Base-by-base conservation (phyloP, 2,113 vertebrate species). In the Ochotona princeps region DNA sequence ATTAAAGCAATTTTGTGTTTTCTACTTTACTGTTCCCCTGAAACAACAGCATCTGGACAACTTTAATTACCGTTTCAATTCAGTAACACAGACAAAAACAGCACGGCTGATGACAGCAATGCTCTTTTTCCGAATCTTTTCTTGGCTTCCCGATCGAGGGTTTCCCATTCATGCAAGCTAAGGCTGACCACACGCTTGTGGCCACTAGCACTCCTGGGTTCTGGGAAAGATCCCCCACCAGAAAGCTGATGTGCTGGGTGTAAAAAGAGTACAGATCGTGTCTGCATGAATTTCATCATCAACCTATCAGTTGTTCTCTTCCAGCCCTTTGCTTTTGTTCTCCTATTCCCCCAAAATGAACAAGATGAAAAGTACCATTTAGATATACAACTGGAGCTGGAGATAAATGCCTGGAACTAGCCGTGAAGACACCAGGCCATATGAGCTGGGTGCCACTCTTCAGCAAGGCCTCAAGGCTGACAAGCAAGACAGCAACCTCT, bases 1-100 rank as follows among this genome's bases (percentile, higher is more conserved):
- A 96, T 98, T 96, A 97, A 92, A 94, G 90, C 95, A 93, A 97
- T 97, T 97, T 85, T 92, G 60, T 94, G 66, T 96, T 96, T 98
- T 94, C 93, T 95, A 5, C 90, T 97, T 97, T 94, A 97, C 81
- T 79, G 70, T 54, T 96, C 47, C 92, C 97, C 83, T 92, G 96
- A 97, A 97, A 96, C n/a, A 0, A 30, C 51, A 96, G 81, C 96
- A 97, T 97, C 97, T 98, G 97, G 94, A 92, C 94, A 94, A 70
- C 69, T 97, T 96, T 97, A 97, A 97, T 96, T 90, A 95, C 80
- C 18, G 14, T 51, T 96, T 95, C 93, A 57, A 54, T 91, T 95
- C 88, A 89, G 81, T 80, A 86, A 93, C 94, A 93, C 32, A 70
- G n/a, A 90, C 67, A 83, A 87, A 89, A 96, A 94, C 4, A 1